Evolutionary conservation across 2,113 vertebrate genomes (phyloP).

Genomic region (Globicephala melas): DNA sequence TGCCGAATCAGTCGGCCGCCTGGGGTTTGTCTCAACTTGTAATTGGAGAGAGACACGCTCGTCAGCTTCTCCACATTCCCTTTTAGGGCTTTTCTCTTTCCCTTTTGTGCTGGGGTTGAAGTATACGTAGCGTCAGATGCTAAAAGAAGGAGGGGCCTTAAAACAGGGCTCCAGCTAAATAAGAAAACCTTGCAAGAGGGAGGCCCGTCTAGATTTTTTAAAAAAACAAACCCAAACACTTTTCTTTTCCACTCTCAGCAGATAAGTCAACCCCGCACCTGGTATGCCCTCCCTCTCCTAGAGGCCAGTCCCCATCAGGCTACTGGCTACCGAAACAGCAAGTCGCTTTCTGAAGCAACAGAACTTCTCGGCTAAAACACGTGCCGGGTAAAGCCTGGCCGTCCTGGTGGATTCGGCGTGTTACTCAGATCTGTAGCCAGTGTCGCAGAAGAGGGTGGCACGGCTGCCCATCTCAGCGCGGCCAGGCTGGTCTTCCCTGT

Average conservation of each 20-base stretch:
- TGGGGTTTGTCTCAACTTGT: neutral
- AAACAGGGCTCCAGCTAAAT: neutral
- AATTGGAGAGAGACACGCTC: neutral
- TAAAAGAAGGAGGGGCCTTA: neutral
- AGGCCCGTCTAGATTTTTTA: too few species aligned
- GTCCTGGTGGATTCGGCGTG: neutral
- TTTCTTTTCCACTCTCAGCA: neutral
- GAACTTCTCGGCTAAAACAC: neutral
- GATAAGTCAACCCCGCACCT: too few species aligned
- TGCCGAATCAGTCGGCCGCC: neutral
- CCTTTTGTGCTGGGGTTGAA: neutral
- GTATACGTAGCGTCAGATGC: neutral
- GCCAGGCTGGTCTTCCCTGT: too few species aligned
- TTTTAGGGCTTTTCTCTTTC: neutral
- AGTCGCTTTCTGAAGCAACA: neutral
- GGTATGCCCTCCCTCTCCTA: neutral
- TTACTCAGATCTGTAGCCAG: too few species aligned
- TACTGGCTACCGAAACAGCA: neutral
- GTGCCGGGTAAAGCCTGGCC: too few species aligned
- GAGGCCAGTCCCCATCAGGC: neutral
- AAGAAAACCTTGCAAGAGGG: neutral
- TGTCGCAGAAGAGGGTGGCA: neutral
- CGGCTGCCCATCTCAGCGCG: too few species aligned
- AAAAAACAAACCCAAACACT: neutral
- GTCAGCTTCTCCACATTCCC: neutral